Conservation (phyloP, 2,113 vertebrate species). For the Hippocampus guttulatus region DNA sequence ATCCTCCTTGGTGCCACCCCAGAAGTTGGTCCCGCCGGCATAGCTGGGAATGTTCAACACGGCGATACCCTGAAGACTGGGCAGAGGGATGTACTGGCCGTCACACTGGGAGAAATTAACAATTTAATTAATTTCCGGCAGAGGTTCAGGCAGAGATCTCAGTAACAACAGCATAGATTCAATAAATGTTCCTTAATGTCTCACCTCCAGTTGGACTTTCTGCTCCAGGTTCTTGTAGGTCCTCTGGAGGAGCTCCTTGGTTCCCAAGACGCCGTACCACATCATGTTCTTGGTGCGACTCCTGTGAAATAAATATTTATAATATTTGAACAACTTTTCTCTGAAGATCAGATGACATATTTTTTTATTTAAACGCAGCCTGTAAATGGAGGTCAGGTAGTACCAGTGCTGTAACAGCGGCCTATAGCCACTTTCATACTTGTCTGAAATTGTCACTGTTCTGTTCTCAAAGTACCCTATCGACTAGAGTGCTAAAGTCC, state of each 20-base stretch:
- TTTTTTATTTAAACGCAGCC: too few species aligned
- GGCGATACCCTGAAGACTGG: slow-evolving; percentile 96
- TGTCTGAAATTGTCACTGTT: too few species aligned
- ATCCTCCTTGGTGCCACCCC: slow-evolving; percentile 98
- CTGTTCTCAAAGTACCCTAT: too few species aligned
- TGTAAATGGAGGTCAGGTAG: too few species aligned
- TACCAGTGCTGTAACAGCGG: too few species aligned
- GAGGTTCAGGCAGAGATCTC: background rate
- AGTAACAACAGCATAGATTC: background rate
- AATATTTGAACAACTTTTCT: background rate
- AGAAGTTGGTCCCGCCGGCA: slow-evolving; percentile 97
- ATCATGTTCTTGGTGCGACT: slow-evolving; percentile 99
- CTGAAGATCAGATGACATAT: background rate
- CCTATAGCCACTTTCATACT: too few species aligned
- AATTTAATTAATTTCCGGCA: background rate
- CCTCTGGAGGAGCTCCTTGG: slow-evolving; percentile 91
- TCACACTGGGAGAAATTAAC: slow-evolving; percentile 82
- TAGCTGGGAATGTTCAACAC: slow-evolving; percentile 97
- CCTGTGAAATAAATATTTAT: slow-evolving; percentile 62
- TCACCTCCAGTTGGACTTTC: slow-evolving; percentile 95
- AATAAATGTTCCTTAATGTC: background rate
- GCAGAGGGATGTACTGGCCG: slow-evolving; percentile 95
- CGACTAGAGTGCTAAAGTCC: too few species aligned
- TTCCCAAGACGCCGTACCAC: slow-evolving; percentile 98
- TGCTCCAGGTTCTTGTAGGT: slow-evolving; percentile 98